Conservation (phyloP, 2,888 invertebrate genomes). For the Piscicola geometra region DNA sequence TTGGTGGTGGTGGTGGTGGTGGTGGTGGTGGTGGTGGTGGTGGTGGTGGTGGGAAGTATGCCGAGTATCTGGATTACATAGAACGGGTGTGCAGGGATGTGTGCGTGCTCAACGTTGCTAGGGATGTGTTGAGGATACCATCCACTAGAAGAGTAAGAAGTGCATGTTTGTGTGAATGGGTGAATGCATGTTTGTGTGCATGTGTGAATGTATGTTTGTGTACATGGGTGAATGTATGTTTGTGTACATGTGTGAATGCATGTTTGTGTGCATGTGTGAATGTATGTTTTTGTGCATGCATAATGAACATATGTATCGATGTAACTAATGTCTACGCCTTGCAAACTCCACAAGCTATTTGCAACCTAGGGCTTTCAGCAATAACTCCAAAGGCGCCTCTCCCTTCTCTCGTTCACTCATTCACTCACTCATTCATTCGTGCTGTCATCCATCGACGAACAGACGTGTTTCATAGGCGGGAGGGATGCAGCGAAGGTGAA, state of each 20-base stretch:
- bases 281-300: too few relatives aligned
- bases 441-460: neutral
- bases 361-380: too few relatives aligned
- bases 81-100: slow-evolving; percentile 60
- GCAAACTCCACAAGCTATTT: too few relatives aligned
- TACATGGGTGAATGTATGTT: neutral
- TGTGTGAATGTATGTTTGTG: neutral
- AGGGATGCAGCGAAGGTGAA: neutral
- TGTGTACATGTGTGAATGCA: neutral
- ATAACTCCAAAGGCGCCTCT: too few relatives aligned
- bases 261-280: too few relatives aligned
- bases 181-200: neutral
- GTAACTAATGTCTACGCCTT: too few relatives aligned
- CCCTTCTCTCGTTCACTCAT: too few relatives aligned
- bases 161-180: neutral
- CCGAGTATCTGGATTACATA: slow-evolving; percentile 6
- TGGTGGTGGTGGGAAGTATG: neutral
- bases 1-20: neutral
- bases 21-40: neutral
- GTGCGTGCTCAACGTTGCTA: slow-evolving; percentile 69
- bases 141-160: slow-evolving; percentile 72
- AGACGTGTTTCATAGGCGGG: slow-evolving; percentile 4
- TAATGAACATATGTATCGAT: too few relatives aligned
- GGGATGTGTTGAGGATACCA: slow-evolving; percentile 86
- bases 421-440: too few relatives aligned